These are phyloP conservation scores for Syndactyla subalaris DNA, from an alignment of 2,797 vertebrate genomes.

Conservation along the genomic window DNA sequence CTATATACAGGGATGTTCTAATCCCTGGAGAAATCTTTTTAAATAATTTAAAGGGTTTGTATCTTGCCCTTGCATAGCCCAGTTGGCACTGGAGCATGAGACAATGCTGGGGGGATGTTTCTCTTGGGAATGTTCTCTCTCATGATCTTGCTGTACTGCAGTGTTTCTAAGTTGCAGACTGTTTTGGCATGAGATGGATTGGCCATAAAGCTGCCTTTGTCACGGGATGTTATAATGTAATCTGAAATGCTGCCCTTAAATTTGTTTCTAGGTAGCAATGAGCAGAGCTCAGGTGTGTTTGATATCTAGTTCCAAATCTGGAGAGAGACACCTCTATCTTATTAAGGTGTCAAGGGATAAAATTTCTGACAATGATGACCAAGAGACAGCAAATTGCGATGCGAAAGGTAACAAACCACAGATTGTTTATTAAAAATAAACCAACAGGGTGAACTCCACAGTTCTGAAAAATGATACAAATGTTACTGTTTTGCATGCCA, in stretches of 20 bases:
- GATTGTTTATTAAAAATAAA: not conserved
- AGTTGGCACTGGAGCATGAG: not conserved
- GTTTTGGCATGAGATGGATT: not conserved
- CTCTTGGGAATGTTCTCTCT: not conserved
- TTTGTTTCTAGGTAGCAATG: conserved; percentile 91
- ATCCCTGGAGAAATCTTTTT: not conserved
- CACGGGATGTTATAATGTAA: not conserved
- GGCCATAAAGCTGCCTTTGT: not conserved
- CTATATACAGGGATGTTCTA: not conserved
- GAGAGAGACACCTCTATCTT: conserved; percentile 87
- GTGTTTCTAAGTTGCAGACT: not conserved
- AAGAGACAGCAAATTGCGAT: conserved; percentile 91
- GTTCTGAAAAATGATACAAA: not conserved
- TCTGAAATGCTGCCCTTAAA: conserved; percentile 28
- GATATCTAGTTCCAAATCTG: conserved; percentile 85
- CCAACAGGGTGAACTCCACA: not conserved
- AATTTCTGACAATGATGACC: conserved; percentile 87
- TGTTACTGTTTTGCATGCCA: not conserved
- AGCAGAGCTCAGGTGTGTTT: conserved; percentile 92
- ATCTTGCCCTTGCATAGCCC: not conserved
- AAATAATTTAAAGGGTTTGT: not conserved
- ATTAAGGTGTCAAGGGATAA: conserved; percentile 86
- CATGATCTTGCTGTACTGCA: not conserved
- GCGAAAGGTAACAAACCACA: conserved; percentile 82
- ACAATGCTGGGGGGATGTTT: not conserved